These are phyloP conservation scores for Fukomys damarensis DNA, from an alignment of 2,113 vertebrate species.

Conservation along the genomic window DNA sequence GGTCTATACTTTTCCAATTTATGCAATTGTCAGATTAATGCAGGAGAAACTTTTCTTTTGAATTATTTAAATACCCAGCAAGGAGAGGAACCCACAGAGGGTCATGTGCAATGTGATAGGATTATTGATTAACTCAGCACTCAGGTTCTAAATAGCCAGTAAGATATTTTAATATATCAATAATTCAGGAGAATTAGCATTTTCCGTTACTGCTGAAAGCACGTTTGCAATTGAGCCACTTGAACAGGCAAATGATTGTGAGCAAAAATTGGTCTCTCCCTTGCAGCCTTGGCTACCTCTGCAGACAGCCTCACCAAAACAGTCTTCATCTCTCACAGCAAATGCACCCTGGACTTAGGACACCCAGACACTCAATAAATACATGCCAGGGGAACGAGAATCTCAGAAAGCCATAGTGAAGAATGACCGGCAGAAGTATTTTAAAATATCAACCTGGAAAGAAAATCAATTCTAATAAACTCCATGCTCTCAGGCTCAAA, in stretches of 20 bases:
- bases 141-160: slow-evolving; percentile 39
- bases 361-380: slow-evolving; percentile 14
- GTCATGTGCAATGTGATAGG: slow-evolving; percentile 31
- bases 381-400: slow-evolving; percentile 22
- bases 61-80: slow-evolving; percentile 66
- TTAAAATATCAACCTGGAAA: slow-evolving; percentile 70
- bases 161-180: slow-evolving; percentile 46
- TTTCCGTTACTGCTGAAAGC: slow-evolving; percentile 46
- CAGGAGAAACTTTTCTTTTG: slow-evolving; percentile 36
- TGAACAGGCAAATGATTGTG: slow-evolving; percentile 1
- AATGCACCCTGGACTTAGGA: neutral
- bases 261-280: neutral
- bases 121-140: slow-evolving; percentile 58
- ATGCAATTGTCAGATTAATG: slow-evolving; percentile 27
- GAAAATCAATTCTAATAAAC: slow-evolving; percentile 79
- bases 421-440: slow-evolving; percentile 54
- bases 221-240: neutral
- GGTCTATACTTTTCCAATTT: neutral
- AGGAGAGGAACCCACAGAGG: neutral
- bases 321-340: slow-evolving; percentile 15
- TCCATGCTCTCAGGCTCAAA: slow-evolving; percentile 46
- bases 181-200: slow-evolving; percentile 65
- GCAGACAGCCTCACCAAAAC: neutral
- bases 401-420: slow-evolving; percentile 26
- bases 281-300: neutral